These are phyloP conservation scores for Octonoba sinensis DNA, from an alignment of 2,888 invertebrate species.

Conservation along the genomic window DNA sequence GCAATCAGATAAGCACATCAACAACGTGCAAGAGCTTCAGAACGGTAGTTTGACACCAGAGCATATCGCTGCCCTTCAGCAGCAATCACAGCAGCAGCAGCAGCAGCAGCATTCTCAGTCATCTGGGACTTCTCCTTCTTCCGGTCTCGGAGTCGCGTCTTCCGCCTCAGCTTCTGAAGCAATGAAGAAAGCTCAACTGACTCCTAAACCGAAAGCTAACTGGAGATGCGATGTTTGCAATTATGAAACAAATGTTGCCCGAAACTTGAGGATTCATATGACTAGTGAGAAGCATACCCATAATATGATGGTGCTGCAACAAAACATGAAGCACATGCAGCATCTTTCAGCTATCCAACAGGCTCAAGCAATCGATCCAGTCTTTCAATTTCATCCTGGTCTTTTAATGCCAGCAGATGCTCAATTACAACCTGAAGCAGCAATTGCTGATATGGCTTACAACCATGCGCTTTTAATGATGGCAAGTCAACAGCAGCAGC, in stretches of 20 bases:
- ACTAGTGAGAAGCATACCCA: slow-evolving; percentile 98
- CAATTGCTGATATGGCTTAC: slow-evolving; percentile 92
- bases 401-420: slow-evolving; percentile 69
- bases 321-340: slow-evolving; percentile 97
- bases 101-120: slow-evolving; percentile 68
- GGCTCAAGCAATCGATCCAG: slow-evolving; percentile 70
- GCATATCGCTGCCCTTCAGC: slow-evolving; percentile 68
- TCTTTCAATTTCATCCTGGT: slow-evolving; percentile 70
- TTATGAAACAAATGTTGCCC: slow-evolving; percentile 96
- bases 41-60: slow-evolving; percentile 79
- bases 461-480: slow-evolving; percentile 93
- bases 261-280: slow-evolving; percentile 97
- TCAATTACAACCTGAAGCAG: slow-evolving; percentile 85
- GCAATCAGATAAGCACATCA: slow-evolving; percentile 99
- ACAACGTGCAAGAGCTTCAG: slow-evolving; percentile 98
- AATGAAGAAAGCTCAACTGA: slow-evolving; percentile 58
- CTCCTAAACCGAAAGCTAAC: slow-evolving; percentile 88
- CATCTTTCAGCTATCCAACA: slow-evolving; percentile 81
- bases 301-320: slow-evolving; percentile 95
- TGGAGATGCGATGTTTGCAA: slow-evolving; percentile 98
- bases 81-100: slow-evolving; percentile 68
- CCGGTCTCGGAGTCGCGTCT: slow-evolving; percentile 68
- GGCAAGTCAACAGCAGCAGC: slow-evolving; percentile 77
- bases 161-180: slow-evolving; percentile 43
- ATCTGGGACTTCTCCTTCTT: slow-evolving; percentile 39